Evolutionary conservation across 1,140 invertebrate species (phyloP).

Genomic region (Zaprionus vittiger): DNA sequence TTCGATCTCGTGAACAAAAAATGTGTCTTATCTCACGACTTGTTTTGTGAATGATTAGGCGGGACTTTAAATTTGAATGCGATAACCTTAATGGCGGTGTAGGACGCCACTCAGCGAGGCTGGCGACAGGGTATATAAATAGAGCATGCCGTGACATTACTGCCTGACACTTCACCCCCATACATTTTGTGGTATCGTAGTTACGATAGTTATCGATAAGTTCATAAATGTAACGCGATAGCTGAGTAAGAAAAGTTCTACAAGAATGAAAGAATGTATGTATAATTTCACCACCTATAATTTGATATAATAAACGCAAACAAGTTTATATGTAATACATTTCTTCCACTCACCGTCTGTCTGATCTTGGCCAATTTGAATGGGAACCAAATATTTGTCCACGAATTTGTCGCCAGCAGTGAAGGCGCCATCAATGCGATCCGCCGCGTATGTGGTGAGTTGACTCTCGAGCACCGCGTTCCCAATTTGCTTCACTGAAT

Average conservation of each 20-base stretch:
- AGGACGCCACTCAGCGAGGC: constrained; percentile 1
- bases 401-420: constrained; percentile 91
- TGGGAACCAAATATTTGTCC: constrained; percentile 90
- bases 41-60: constrained; percentile 32
- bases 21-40: constrained; percentile 35
- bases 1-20: not conserved
- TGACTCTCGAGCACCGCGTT: constrained; percentile 87
- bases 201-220: too few relatives aligned
- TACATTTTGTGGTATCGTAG: not conserved
- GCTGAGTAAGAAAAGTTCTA: too few relatives aligned
- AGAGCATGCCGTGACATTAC: constrained; percentile 38
- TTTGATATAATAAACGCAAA: too few relatives aligned
- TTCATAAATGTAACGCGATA: too few relatives aligned
- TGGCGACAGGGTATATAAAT: constrained; percentile 57
- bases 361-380: constrained; percentile 86
- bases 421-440: constrained; percentile 89
- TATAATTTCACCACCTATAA: too few relatives aligned
- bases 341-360: constrained; percentile 85
- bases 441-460: constrained; percentile 89
- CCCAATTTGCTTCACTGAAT: constrained; percentile 91
- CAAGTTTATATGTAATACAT: not conserved
- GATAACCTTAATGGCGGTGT: constrained; percentile 52
- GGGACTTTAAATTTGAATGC: not conserved
- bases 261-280: too few relatives aligned
- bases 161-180: constrained; percentile 31